Evolutionary conservation across 2,797 vertebrate species (phyloP).

Genomic region (Periophthalmus magnuspinnatus): DNA sequence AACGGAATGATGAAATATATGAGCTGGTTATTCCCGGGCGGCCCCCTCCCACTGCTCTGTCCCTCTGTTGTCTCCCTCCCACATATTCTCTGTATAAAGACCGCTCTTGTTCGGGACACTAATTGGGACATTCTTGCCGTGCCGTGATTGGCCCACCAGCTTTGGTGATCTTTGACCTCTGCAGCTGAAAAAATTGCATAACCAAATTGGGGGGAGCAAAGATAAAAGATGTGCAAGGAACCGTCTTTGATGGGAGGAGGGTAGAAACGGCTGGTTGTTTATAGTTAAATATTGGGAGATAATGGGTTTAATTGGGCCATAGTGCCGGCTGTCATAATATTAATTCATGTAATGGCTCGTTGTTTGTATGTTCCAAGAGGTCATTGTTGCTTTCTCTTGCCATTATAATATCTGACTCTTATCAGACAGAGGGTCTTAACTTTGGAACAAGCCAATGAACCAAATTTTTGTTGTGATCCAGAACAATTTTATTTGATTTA

Average conservation of each 20-base stretch:
- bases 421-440: too few relatives aligned
- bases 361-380: too few relatives aligned
- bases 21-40: too few relatives aligned
- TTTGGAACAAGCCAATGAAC: too few relatives aligned
- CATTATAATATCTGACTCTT: too few relatives aligned
- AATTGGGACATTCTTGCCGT: conserved; percentile 66
- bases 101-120: conserved; percentile 52
- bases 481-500: too few relatives aligned
- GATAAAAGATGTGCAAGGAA: conserved; percentile 16
- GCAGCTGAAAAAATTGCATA: conserved; percentile 42
- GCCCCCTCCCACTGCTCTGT: background rate
- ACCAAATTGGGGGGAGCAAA: conserved; percentile 17
- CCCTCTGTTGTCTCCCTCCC: conserved; percentile 9
- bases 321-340: background rate
- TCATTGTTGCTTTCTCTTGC: too few relatives aligned
- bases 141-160: conserved; percentile 53
- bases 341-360: background rate
- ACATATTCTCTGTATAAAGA: conserved; percentile 41
- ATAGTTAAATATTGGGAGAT: too few relatives aligned
- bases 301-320: background rate
- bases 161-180: conserved; percentile 30
- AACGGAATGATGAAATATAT: too few relatives aligned
- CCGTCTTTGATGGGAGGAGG: background rate
- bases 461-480: too few relatives aligned
- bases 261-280: too few relatives aligned